Base-by-base conservation (phyloP, 2,888 invertebrate species). In the Lepeophtheirus nordmannii region DNA sequence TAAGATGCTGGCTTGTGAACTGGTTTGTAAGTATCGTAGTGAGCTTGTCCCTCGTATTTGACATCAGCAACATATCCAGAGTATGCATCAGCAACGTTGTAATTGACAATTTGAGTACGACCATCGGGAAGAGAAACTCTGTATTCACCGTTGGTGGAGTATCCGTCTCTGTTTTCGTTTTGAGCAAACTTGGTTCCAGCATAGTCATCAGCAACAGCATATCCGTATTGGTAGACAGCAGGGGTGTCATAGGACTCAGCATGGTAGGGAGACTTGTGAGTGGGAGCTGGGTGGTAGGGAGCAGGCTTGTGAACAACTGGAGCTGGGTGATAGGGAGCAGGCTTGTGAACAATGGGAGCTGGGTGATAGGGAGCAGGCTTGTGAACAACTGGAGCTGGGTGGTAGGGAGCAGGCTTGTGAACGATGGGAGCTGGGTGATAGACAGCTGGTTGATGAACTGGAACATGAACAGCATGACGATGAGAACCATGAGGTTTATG, bases 171-270 rank as follows among this genome's bases (percentile, higher is more conserved):
- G 60, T 60, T 60, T 23, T 60, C 60, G 60, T 60, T 60, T 7
- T 8, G 22, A 30, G 60, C 60, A 14, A 60, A 60, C 22, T 60
- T 60, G 23, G 60, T 37, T 37, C 38, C 38, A 37, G 60, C 30
- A 30, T 60, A 60, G 23, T 60, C 60, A 60, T 60, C 60, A 22
- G 60, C 60, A 17, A 60, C 60, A 30, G 60, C 60, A 14, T 60
- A 60, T 37, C 60, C 60, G 60, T 60, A 60, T 60, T 60, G 60
- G 60, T 60, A 60, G 60, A 60, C 60, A n/a, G 60, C 37, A 7
- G 60, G 37, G 7, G 9, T 17, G 3, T 60, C 60, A 7, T 60
- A 60, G 37, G 11, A 11, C 30, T 60, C 60, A 9, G 17, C 60
- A n/a, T 60, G 53, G 8, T 46, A 46, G 53, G 53, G 53, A 46